Base-by-base conservation (phyloP, 2,797 vertebrate species). In the Melanogrammus aeglefinus region DNA sequence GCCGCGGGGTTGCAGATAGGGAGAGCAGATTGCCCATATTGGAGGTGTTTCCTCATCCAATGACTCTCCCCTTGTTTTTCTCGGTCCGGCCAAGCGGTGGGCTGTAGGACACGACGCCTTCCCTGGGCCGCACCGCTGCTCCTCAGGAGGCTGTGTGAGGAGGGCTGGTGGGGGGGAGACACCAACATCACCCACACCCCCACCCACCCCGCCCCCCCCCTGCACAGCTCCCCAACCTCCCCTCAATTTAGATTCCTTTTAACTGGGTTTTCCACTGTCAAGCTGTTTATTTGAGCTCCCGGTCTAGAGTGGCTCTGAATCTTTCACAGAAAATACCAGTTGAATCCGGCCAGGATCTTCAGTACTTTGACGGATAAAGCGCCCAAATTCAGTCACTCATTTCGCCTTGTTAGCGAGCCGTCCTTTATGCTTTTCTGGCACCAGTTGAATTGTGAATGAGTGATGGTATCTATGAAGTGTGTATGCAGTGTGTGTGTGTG, bases 381-480 rank as follows among this genome's bases (percentile, higher is more conserved):
- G 12, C 9, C 63, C 9, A 27, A 69, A 69, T 69, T 69, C 63
- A 27, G 63, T 69, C n/a, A 2, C 24, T 69, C 24, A 27, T 69
- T 69, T 69, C 24, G 24, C 63, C 63, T 69, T 69, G 57, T 63
- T 63, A 63, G 18, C 6, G 57, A 66, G n/a, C n/a, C 57, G 7
- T 24, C n/a, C n/a, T 69, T 27, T 69, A 24, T 69, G 70, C 70
- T 72, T n/a, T 72, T 16, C 29, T 29, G 12, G 33, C 74, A 73
- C 12, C 8, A 38, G 80, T 81, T 77, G 73, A 81, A 82, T 78
- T 75, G 36, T 63, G 81, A 86, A 80, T 77, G 72, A 78, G 63
- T 4, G 21, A 80, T 57, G 80, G 73, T 81, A 76, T 79, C 8
- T 24, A 8, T 69, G n/a, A 10, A 27, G n/a, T 10, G n/a, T 63